These are phyloP conservation scores for Morpho deidamia DNA, from an alignment of 2,888 invertebrate species.

Conservation along the genomic window DNA sequence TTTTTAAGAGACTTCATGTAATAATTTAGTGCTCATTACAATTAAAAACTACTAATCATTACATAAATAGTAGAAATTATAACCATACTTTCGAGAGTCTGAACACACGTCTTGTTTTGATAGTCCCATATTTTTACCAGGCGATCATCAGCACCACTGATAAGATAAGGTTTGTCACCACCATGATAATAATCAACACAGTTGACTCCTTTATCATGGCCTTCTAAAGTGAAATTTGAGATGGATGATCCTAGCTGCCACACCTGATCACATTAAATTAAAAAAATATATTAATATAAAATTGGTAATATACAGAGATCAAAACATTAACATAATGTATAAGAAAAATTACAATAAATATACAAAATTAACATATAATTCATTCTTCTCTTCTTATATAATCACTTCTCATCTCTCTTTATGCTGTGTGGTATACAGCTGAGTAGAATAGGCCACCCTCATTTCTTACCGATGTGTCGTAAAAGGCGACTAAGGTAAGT, in stretches of 20 bases:
- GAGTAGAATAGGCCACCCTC: too few species aligned
- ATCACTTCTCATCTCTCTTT: too few species aligned
- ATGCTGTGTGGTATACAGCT: too few species aligned
- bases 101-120: constrained; percentile 99
- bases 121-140: constrained; percentile 99
- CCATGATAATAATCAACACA: constrained; percentile 99
- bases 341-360: too few species aligned
- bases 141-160: constrained; percentile 98
- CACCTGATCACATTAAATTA: constrained; percentile 72
- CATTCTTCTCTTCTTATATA: too few species aligned
- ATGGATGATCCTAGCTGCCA: constrained; percentile 99
- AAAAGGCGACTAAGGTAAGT: too few species aligned
- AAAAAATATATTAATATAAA: not conserved
- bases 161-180: constrained; percentile 99
- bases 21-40: too few species aligned
- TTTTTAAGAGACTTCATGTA: too few species aligned
- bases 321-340: not conserved
- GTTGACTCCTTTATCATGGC: constrained; percentile 99
- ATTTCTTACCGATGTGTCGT: too few species aligned
- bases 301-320: not conserved
- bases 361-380: too few species aligned
- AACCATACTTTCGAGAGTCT: constrained; percentile 90
- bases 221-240: constrained; percentile 98
- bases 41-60: too few species aligned
- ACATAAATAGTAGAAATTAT: not conserved